Base-by-base conservation (phyloP, 2,113 vertebrate species). In the Theristicus caerulescens region DNA sequence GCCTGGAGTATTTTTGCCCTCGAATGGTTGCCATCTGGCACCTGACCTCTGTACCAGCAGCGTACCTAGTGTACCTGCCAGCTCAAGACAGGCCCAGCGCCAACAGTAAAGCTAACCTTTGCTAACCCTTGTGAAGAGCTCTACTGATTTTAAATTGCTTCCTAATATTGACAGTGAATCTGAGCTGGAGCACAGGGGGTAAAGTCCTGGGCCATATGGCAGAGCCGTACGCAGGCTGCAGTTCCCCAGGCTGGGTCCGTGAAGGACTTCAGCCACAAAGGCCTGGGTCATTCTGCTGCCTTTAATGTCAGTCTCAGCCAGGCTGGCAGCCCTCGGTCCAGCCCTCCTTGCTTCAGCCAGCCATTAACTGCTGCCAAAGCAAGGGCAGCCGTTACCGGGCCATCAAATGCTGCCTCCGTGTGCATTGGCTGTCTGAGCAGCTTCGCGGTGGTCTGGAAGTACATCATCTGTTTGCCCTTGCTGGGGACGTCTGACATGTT, bases 391-490 rank as follows among this genome's bases (percentile, higher is more conserved):
- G 0, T 19, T 16, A 21, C 76, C 4, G 5, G 71, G 36, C 79
- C 40, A 11, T 10, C 74, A 46, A 20, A 64, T 10, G 1, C 25
- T 15, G 6, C 66, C 29, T 55, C 62, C 0, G 0, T n/a, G 9
- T 24, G 22, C 10, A 5, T 2, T n/a, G 49, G 2, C 1, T 19
- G 13, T 16, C 79, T 7, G 1, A 77, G 71, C 58, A 26, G 36
- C 62, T 77, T 86, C 11, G 0, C 3, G 0, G 36, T 27, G 72
- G 44, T 72, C 77, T 64, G 82, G 42, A 82, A 86, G 38, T 10
- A 47, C 26, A 84, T 69, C 80, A 87, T 85, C 93, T 84, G 44
- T 72, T 44, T 91, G 73, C 38, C 77, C 10, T 1, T 76, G 52
- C 80, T 91, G 58, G 62, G 32, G 24, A 31, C 3, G 5, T n/a